Percentiles rank a stretch among this genome's conserved stretches.
These are phyloP conservation scores for Cerceris ruficornis DNA, from an alignment of 2,888 invertebrate genomes.

Conservation along the genomic window DNA sequence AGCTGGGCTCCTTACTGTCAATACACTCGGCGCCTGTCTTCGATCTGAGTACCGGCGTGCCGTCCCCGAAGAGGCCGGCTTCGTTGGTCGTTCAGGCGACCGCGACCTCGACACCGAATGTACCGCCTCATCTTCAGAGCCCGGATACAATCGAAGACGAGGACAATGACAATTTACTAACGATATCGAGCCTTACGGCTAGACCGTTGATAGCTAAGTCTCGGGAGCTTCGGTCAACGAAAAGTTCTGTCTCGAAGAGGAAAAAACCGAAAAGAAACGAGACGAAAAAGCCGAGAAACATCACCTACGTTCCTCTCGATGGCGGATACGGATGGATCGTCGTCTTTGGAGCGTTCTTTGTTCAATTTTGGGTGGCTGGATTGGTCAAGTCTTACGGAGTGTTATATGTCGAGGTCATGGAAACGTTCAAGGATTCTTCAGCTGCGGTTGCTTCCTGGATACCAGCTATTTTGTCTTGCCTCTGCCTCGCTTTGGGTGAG, in stretches of 20 bases:
- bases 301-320: slow-evolving; percentile 84
- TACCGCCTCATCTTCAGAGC: slow-evolving; percentile 80
- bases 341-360: slow-evolving; percentile 90
- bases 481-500: slow-evolving; percentile 89
- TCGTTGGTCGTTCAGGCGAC: slow-evolving; percentile 82
- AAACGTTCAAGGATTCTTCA: slow-evolving; percentile 89
- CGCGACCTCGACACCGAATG: slow-evolving; percentile 78
- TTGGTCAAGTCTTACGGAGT: slow-evolving; percentile 92
- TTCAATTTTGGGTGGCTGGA: slow-evolving; percentile 92
- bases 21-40: slow-evolving; percentile 86
- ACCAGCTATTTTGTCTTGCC: slow-evolving; percentile 89
- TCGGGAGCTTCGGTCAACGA: slow-evolving; percentile 83
- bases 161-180: slow-evolving; percentile 88
- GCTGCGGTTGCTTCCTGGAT: slow-evolving; percentile 91
- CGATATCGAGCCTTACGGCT: slow-evolving; percentile 88
- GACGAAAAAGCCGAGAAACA: slow-evolving; percentile 62
- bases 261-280: slow-evolving; percentile 58
- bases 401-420: slow-evolving; percentile 90
- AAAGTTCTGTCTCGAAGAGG: slow-evolving; percentile 59
- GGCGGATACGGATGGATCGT: slow-evolving; percentile 91
- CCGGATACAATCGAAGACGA: slow-evolving; percentile 84
- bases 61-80: slow-evolving; percentile 80
- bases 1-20: slow-evolving; percentile 86
- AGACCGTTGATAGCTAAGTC: slow-evolving; percentile 88
- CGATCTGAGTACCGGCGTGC: slow-evolving; percentile 74